Conservation (phyloP, 2,797 vertebrate genomes). For the Antrozous pallidus region DNA sequence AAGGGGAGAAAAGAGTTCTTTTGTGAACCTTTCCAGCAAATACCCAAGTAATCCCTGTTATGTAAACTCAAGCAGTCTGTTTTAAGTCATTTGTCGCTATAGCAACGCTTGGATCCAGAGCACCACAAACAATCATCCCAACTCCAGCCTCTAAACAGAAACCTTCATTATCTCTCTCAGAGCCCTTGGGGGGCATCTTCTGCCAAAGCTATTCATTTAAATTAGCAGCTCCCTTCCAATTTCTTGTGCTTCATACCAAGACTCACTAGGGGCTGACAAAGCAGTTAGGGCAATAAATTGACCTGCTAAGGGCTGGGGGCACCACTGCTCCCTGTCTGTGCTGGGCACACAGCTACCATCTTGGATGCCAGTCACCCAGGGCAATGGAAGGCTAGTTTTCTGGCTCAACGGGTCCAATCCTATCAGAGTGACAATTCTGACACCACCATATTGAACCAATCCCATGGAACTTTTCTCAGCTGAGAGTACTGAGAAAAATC, state of each 20-base stretch:
- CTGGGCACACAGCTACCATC: neutral
- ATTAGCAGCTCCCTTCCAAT: slow-evolving; percentile 35
- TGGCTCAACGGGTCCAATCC: neutral
- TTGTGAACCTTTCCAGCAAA: slow-evolving; percentile 43
- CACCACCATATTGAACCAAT: neutral
- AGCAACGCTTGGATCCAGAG: slow-evolving; percentile 40
- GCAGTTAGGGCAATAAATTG: neutral
- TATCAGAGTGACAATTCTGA: neutral
- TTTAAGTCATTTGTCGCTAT: slow-evolving; percentile 65
- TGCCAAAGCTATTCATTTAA: slow-evolving; percentile 50
- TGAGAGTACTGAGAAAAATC: neutral
- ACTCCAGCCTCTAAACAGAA: slow-evolving; percentile 14
- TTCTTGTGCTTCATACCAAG: neutral
- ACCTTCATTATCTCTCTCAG: neutral
- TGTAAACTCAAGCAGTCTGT: slow-evolving; percentile 54
- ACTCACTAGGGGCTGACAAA: neutral
- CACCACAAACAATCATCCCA: neutral
- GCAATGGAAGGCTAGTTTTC: neutral
- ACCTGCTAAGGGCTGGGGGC: neutral
- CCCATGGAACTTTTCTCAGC: neutral
- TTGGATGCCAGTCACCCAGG: neutral
- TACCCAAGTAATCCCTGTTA: slow-evolving; percentile 47
- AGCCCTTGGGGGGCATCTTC: neutral
- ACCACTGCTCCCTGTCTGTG: neutral
- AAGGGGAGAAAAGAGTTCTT: neutral